A percentile compares a stretch with the other conserved stretches of the same genome.
phyloP scores from a whole-genome alignment of 2,113 vertebrate species.

The Bufo gargarizans region DNA sequence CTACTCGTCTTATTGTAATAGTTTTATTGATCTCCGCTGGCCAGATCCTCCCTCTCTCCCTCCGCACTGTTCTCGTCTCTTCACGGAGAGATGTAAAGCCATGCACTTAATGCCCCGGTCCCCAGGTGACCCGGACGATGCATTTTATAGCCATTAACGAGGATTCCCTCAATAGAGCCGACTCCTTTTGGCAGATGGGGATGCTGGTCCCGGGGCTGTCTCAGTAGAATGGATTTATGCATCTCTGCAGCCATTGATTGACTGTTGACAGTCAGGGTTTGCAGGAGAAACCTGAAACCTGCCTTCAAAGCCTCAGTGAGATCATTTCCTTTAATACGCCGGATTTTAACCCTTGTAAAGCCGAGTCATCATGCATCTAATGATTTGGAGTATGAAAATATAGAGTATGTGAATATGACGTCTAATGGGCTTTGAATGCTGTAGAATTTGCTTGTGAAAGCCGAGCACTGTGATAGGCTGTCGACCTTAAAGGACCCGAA shows the following conservation, averaged over 20 bases:
- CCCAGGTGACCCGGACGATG: neutral
- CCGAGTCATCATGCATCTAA: neutral
- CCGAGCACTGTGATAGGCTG: no score
- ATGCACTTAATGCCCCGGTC: slow-evolving; percentile 25
- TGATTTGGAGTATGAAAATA: neutral
- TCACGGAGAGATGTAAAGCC: neutral
- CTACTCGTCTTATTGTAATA: slow-evolving; percentile 41
- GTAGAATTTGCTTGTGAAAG: neutral
- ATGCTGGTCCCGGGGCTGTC: neutral
- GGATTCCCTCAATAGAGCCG: neutral
- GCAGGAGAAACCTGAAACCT: slow-evolving; percentile 39
- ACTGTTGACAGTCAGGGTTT: slow-evolving; percentile 30
- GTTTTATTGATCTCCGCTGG: slow-evolving; percentile 44
- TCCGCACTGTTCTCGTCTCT: neutral
- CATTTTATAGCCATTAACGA: slow-evolving; percentile 11
- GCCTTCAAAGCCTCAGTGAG: slow-evolving; percentile 15
- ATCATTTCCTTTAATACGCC: slow-evolving; percentile 28
- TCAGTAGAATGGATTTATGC: neutral
- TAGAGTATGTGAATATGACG: neutral
- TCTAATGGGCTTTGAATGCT: neutral
- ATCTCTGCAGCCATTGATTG: slow-evolving; percentile 30
- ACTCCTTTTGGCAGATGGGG: neutral
- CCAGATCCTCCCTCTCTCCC: neutral
- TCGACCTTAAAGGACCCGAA: no score
- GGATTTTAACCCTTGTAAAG: slow-evolving; percentile 8